These are phyloP conservation scores for Chironomus tentans DNA, from an alignment of 2,888 invertebrate genomes.

Conservation along the genomic window DNA sequence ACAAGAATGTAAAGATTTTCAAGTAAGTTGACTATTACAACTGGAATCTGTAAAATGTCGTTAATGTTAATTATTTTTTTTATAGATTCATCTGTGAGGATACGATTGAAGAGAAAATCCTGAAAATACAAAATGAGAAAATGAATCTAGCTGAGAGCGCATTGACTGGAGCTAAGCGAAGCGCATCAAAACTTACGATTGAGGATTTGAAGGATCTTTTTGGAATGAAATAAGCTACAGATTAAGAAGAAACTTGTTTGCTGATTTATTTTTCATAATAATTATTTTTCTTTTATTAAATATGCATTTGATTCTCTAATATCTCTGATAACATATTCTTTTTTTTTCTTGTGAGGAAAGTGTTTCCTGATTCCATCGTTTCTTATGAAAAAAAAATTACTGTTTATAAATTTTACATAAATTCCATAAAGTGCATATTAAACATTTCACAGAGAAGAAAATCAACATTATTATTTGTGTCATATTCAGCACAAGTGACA, in stretches of 20 bases:
- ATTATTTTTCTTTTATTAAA: neutral
- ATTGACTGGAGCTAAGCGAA: constrained; percentile 60
- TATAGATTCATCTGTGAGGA: constrained; percentile 68
- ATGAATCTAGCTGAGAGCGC: constrained; percentile 64
- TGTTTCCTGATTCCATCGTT: neutral
- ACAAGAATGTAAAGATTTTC: constrained; percentile 68
- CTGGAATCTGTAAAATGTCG: too few relatives aligned
- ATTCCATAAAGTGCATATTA: neutral
- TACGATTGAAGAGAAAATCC: constrained; percentile 82
- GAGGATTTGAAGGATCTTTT: constrained; percentile 70
- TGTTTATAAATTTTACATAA: neutral
- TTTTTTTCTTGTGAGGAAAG: neutral
- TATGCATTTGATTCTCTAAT: neutral
- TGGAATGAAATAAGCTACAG: constrained; percentile 35
- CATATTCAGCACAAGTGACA: neutral
- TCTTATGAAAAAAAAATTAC: too few relatives aligned
- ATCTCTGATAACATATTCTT: neutral
- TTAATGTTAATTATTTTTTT: neutral
- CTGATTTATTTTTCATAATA: neutral
- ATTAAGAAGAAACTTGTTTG: neutral
- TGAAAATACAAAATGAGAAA: constrained; percentile 71
- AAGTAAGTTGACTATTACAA: constrained; percentile 48
- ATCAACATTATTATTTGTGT: neutral
- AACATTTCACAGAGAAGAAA: neutral
- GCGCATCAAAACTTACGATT: constrained; percentile 61